Evolutionary conservation across 2,888 invertebrate genomes (phyloP).

Genomic region (Polydrusus tereticollis): DNA sequence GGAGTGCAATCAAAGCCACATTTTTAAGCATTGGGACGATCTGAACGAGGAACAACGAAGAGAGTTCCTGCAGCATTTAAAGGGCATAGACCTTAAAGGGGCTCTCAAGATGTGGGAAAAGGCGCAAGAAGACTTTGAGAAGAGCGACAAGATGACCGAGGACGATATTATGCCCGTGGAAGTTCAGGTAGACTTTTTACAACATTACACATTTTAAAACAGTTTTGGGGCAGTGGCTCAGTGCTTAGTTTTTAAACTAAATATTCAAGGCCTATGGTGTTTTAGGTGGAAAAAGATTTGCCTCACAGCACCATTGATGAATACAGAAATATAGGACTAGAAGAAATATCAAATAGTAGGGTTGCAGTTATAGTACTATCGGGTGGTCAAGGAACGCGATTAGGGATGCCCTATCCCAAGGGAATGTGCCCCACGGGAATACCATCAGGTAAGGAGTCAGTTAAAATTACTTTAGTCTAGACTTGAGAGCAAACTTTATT

Average conservation of each 20-base stretch:
- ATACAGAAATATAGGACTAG: conserved; percentile 79
- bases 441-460: conserved; percentile 81
- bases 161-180: conserved; percentile 33
- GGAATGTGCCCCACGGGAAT: conserved; percentile 95
- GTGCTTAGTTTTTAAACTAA: too few species aligned
- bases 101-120: conserved; percentile 56
- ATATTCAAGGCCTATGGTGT: too few species aligned
- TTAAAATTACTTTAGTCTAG: too few species aligned
- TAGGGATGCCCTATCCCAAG: conserved; percentile 95
- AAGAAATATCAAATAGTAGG: conserved; percentile 72
- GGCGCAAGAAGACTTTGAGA: conserved; percentile 49
- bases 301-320: conserved; percentile 72
- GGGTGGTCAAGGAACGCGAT: conserved; percentile 97
- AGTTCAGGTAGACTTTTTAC: conserved; percentile 69
- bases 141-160: conserved; percentile 16
- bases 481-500: neutral
- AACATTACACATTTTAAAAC: neutral
- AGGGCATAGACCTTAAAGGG: conserved; percentile 59
- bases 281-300: conserved; percentile 75
- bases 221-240: neutral
- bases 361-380: conserved; percentile 94
- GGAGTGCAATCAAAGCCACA: conserved; percentile 54
- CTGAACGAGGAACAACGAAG: conserved; percentile 53
- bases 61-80: conserved; percentile 53
- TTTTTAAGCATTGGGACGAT: conserved; percentile 56